Evolutionary conservation across 2,113 vertebrate species (phyloP).

Genomic region (Orthonyx spaldingii): DNA sequence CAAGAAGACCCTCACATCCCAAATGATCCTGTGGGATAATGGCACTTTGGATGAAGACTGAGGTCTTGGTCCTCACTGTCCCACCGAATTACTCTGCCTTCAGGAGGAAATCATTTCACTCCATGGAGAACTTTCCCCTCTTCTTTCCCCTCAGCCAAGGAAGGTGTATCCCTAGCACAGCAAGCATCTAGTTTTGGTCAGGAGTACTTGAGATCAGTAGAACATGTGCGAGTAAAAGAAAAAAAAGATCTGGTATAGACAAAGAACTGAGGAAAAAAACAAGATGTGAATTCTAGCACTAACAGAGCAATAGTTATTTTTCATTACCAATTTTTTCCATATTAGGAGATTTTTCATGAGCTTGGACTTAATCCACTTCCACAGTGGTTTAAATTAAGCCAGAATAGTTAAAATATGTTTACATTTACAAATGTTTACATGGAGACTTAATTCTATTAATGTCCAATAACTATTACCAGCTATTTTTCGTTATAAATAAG

Average conservation of each 20-base stretch:
- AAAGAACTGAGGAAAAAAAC: background rate
- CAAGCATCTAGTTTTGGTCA: background rate
- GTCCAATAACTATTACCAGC: background rate
- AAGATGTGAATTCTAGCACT: background rate
- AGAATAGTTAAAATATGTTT: slow-evolving; percentile 18
- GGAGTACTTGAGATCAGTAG: background rate
- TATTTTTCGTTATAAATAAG: slow-evolving; percentile 7
- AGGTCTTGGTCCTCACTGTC: background rate
- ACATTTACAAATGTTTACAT: background rate
- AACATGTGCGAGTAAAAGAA: background rate
- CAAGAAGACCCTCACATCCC: background rate
- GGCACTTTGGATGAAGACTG: background rate
- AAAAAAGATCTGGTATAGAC: background rate
- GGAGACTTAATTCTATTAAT: background rate
- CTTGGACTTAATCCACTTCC: background rate
- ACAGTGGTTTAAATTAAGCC: background rate
- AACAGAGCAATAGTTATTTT: background rate
- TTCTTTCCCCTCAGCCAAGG: background rate
- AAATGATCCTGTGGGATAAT: background rate
- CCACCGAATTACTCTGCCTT: background rate
- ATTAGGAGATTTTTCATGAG: background rate
- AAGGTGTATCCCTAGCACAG: background rate
- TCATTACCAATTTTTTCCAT: background rate
- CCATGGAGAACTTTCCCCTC: background rate
- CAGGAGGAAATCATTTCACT: background rate